These are phyloP conservation scores for Lota lota DNA, from an alignment of 2,113 vertebrate species.

Conservation along the genomic window DNA sequence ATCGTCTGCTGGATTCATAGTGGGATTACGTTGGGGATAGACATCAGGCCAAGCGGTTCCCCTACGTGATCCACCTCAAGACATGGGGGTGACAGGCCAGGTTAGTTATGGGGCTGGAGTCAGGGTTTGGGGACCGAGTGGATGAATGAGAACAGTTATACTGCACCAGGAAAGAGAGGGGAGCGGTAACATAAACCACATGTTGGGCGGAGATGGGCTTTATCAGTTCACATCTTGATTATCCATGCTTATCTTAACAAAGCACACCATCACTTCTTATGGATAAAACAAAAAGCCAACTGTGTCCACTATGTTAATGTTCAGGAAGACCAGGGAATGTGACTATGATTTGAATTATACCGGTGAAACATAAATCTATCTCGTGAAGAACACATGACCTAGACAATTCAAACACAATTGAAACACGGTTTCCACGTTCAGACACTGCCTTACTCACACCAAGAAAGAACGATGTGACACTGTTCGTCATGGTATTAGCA, in stretches of 20 bases:
- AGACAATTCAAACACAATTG: neutral
- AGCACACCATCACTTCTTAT: slow-evolving; percentile 1
- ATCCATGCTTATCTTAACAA: slow-evolving; percentile 29
- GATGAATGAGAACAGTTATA: slow-evolving; percentile 46
- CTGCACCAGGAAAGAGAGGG: slow-evolving; percentile 37
- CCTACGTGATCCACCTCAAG: slow-evolving; percentile 39
- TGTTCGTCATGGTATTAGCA: slow-evolving; percentile 14
- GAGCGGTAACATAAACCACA: slow-evolving; percentile 60
- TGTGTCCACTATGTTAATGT: neutral
- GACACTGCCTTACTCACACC: neutral
- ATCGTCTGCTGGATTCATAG: slow-evolving; percentile 38
- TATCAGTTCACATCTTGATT: slow-evolving; percentile 49
- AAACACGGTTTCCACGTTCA: neutral
- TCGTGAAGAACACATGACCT: neutral
- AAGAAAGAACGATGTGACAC: neutral
- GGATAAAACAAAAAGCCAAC: slow-evolving; percentile 4
- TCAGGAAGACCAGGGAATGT: neutral
- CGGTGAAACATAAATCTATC: neutral
- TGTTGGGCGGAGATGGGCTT: slow-evolving; percentile 43
- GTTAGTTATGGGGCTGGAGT: slow-evolving; percentile 44
- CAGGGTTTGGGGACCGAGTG: slow-evolving; percentile 24
- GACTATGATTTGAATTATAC: neutral
- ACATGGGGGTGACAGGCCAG: slow-evolving; percentile 47
- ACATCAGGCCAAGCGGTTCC: slow-evolving; percentile 40
- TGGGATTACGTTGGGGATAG: slow-evolving; percentile 39